Evolutionary conservation across 1,140 invertebrate genomes (phyloP).

Genomic region (Ganaspis sp.): DNA sequence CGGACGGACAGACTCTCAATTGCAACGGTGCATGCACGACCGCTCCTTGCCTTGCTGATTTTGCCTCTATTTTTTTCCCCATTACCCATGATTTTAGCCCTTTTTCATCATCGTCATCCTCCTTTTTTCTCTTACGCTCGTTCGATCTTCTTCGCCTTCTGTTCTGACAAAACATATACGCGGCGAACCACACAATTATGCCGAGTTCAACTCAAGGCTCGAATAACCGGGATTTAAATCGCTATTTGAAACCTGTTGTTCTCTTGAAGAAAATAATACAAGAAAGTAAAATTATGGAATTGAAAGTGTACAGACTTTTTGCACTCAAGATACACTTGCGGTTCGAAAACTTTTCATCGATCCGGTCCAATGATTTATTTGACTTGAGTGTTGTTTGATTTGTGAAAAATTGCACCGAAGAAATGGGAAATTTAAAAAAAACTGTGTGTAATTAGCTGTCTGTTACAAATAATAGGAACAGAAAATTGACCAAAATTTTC

Average conservation of each 20-base stretch:
- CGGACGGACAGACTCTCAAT: constrained; percentile 38
- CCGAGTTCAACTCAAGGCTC: constrained; percentile 21
- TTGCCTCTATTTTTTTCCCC: constrained; percentile 54
- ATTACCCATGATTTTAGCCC: constrained; percentile 46
- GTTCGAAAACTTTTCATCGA: not conserved
- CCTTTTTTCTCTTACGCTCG: not conserved
- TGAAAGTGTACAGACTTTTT: constrained; percentile 27
- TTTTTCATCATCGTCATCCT: constrained; percentile 9
- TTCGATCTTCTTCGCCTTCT: constrained; percentile 1
- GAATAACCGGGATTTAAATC: constrained; percentile 25
- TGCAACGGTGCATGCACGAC: constrained; percentile 47
- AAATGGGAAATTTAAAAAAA: too few relatives aligned
- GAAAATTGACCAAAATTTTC: too few relatives aligned
- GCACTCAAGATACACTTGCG: not conserved
- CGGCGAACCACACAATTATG: constrained; percentile 21
- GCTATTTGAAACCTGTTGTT: constrained; percentile 22
- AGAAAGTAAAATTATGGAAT: constrained; percentile 1
- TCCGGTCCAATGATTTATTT: not conserved
- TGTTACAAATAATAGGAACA: too few relatives aligned
- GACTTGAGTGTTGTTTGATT: not conserved
- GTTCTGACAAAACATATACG: constrained; percentile 27
- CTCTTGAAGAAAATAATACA: not conserved
- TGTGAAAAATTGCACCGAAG: too few relatives aligned
- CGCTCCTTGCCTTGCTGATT: constrained; percentile 38
- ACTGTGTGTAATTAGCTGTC: too few relatives aligned